A percentile compares a stretch with the other conserved stretches of the same genome.
These are phyloP conservation scores for Leuciscus idus DNA, from an alignment of 2,113 vertebrate genomes.

Conservation along the genomic window DNA sequence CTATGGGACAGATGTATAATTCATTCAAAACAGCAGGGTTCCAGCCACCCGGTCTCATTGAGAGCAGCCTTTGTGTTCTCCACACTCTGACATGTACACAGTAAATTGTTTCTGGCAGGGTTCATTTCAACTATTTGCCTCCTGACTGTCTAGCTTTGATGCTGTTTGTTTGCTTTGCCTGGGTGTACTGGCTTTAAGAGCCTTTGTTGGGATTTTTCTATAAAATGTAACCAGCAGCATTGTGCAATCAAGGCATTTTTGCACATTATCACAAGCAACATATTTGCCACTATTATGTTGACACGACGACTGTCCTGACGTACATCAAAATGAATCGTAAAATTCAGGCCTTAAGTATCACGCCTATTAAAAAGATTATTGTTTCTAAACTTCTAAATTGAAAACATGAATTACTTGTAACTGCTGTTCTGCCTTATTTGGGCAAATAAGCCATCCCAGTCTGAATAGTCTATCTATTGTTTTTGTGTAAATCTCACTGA, in stretches of 20 bases:
- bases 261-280: not conserved
- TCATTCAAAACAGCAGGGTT: conserved; percentile 31
- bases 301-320: not conserved
- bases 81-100: conserved; percentile 58
- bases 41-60: conserved; percentile 27
- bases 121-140: conserved; percentile 70
- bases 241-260: conserved; percentile 13
- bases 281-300: not conserved
- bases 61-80: conserved; percentile 28
- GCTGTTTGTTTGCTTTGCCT: conserved; percentile 68
- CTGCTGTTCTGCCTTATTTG: not conserved
- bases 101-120: conserved; percentile 67
- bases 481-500: not conserved
- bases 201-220: not conserved
- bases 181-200: conserved; percentile 7
- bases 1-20: conserved; percentile 37
- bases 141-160: conserved; percentile 71
- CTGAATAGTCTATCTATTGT: not conserved
- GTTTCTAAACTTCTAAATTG: not conserved
- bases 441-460: not conserved
- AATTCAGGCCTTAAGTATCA: not conserved
- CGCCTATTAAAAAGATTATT: not conserved
- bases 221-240: conserved; percentile 4
- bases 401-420: not conserved
- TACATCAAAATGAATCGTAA: not conserved